These are phyloP conservation scores for Tetragnatha montana DNA, from an alignment of 2,888 invertebrate genomes.

Conservation along the genomic window DNA sequence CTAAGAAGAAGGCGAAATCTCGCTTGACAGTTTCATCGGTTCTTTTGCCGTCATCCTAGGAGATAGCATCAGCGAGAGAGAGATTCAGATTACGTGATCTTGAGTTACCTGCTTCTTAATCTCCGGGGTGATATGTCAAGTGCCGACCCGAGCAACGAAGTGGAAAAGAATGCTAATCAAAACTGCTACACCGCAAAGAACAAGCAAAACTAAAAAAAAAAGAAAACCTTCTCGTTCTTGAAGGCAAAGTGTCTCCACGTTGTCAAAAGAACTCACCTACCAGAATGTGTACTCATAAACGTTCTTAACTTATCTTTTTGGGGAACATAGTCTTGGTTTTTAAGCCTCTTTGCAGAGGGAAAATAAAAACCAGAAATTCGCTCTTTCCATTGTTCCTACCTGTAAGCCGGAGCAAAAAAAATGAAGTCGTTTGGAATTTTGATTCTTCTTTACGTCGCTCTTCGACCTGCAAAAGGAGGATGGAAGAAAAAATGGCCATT, in stretches of 20 bases:
- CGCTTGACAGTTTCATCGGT: neutral
- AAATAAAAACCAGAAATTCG: neutral
- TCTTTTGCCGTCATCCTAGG: neutral
- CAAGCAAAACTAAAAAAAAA: constrained; percentile 8
- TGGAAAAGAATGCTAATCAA: constrained; percentile 52
- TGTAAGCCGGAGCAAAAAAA: constrained; percentile 33
- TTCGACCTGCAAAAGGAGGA: constrained; percentile 51
- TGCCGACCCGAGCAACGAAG: constrained; percentile 23
- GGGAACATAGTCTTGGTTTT: neutral
- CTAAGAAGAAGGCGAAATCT: neutral
- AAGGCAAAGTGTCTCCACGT: constrained; percentile 13
- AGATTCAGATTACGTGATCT: neutral
- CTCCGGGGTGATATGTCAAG: constrained; percentile 46
- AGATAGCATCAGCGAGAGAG: neutral
- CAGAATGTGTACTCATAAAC: constrained; percentile 37
- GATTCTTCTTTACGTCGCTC: constrained; percentile 63
- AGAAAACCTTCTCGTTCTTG: neutral
- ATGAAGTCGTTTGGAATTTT: constrained; percentile 49
- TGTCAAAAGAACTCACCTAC: constrained; percentile 39
- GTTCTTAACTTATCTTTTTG: neutral
- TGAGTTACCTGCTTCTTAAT: neutral
- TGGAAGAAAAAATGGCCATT: constrained; percentile 28
- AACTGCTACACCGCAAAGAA: neutral
- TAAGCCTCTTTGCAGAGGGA: neutral
- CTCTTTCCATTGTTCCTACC: constrained; percentile 15